phyloP scores from a whole-genome alignment of 2,888 invertebrate species.

The Spilarctia lutea region DNA sequence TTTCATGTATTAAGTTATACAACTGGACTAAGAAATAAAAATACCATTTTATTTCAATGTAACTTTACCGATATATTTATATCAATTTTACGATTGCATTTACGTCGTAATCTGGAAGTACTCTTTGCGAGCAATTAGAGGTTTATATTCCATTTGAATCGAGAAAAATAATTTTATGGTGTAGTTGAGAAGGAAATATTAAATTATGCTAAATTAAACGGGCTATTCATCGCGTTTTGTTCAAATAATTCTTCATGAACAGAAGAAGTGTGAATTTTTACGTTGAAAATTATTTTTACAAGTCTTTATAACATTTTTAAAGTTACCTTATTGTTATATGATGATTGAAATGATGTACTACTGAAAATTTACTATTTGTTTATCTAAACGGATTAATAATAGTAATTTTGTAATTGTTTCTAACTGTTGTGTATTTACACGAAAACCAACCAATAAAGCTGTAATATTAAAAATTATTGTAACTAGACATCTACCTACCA shows the following conservation, averaged over 20 bases:
- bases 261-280: neutral
- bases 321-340: neutral
- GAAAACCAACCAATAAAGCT: neutral
- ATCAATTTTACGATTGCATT: slow-evolving; percentile 64
- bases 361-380: no score
- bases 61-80: slow-evolving; percentile 60
- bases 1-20: neutral
- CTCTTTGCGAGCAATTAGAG: slow-evolving; percentile 36
- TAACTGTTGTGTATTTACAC: neutral
- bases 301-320: no score
- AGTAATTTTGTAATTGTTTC: neutral
- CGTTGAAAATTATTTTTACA: neutral
- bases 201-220: neutral
- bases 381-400: neutral
- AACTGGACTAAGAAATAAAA: slow-evolving; percentile 12
- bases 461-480: neutral
- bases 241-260: neutral
- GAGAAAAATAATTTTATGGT: slow-evolving; percentile 29
- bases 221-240: neutral
- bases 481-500: neutral
- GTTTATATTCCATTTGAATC: slow-evolving; percentile 38
- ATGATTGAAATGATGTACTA: no score
- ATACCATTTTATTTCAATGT: slow-evolving; percentile 57
- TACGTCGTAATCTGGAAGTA: slow-evolving; percentile 48
- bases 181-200: neutral